Evolutionary conservation across 2,113 vertebrate species (phyloP), one percentile per base, ranked within the genome.

Genomic region (Mugil cephalus): DNA sequence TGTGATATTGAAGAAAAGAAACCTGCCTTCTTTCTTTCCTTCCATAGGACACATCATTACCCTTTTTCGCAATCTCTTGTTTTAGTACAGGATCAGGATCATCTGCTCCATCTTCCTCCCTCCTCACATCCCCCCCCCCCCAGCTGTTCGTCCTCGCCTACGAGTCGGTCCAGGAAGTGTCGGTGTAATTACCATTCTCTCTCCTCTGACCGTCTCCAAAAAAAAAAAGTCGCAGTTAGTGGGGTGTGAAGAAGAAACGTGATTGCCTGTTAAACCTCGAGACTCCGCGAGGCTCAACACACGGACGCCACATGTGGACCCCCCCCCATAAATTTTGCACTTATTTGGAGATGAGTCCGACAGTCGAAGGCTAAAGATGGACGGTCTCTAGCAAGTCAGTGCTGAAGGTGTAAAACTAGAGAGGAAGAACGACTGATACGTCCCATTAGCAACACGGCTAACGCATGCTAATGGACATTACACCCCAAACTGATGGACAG

Each of bases 191-290:
- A 87, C 60, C 78, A 64, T 72, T 14, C 72, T 71, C 72, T 71
- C 64, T 71, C 46, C 62, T 75, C 69, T 50, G 53, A 74, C 72
- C 68, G 7, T 79, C 63, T 83, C 65, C 62, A 67, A 80, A 56
- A 56, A 42, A 66, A 67, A 80, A 56, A 56, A 42, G 66, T 75
- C 14, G n/a, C 63, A 73, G 74, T 67, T 24, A 63, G 80, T 7
- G 50, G 66, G 64, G 67, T 79, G 77, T 79, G 55, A 87, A 77
- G 83, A 84, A 59, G 77, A 40, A 70, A 69, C 18, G 18, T n/a
- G 73, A 73, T 77, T 84, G 77, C 73, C 69, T 58, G 74, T 86
- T 79, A 80, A 84, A 74, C 48, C 54, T 74, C 19, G 30, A 74
- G 78, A 74, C 75, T 18, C 76, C 34, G n/a, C 65, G 30, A 8